Base-by-base conservation (phyloP, 2,888 invertebrate species). In the Caradrina kadenii region DNA sequence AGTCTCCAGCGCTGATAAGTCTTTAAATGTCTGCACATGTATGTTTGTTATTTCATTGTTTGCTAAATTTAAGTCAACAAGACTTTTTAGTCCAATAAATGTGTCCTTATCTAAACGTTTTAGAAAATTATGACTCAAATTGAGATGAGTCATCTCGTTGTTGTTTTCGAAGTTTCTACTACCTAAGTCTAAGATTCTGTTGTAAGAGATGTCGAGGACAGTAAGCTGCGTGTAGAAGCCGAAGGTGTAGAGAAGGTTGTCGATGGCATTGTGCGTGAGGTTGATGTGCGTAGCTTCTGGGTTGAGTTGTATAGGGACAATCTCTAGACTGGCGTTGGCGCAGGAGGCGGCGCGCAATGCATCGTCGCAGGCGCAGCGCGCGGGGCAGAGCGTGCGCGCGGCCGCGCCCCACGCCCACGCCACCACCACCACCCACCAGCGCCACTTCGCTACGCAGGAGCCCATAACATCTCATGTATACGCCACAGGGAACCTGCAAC, bases 241-340 rank as follows among this genome's bases (percentile, higher is more conserved):
- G 88, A 98, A 97, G 22, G 98, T 97, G 90, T 97, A 97, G 80
- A 97, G 97, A 10, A 99, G 96, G 87, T 97, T 97, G 88, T 97
- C 96, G 88, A 99, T 98, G 82, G 97, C 97, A 93, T 99, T 99
- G 89, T 97, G 96, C n/a, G 97, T 97, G 69, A 99, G 97, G 90
- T 98, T 98, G 88, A 99, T 97, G 92, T 97, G 97, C 63, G 97
- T 97, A 61, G 98, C 97, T 90, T 98, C 98, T 52, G 99, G 99
- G 93, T 98, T 98, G 82, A 98, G 96, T 90, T 98, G 98, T 85
- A 98, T 98, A 73, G 98, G 98, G 65, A 98, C 98, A 85, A 98
- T 97, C 90, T 98, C 98, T 81, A 98, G 96, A 75, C 97, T 97
- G 65, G 98, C 98, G 87, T 97, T 97, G 81, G 97, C 97, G 92